phyloP scores from a whole-genome alignment of 2,888 invertebrate genomes.

The Aphidoletes aphidimyza region DNA sequence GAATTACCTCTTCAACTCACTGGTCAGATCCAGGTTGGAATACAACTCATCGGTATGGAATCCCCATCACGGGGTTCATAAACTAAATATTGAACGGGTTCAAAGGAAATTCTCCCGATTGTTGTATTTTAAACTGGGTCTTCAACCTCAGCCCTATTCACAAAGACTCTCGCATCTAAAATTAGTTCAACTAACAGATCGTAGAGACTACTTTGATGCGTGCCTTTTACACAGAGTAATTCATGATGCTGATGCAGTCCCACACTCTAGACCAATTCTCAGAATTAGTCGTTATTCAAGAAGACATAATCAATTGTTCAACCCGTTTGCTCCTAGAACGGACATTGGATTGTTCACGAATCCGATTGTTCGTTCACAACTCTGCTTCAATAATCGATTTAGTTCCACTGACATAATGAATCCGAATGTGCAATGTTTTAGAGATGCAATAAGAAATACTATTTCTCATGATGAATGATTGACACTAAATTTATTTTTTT shows the following conservation, averaged over 20 bases:
- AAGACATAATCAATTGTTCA: neutral
- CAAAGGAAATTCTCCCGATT: neutral
- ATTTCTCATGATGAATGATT: too few relatives aligned
- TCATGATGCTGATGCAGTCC: neutral
- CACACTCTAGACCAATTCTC: neutral
- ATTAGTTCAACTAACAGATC: neutral
- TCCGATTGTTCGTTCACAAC: neutral
- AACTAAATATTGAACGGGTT: neutral
- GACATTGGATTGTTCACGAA: neutral
- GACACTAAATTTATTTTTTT: too few relatives aligned
- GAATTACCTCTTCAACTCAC: neutral
- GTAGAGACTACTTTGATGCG: neutral
- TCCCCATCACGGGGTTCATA: neutral
- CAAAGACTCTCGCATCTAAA: neutral
- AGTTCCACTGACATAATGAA: neutral
- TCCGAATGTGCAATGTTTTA: neutral
- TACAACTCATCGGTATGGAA: neutral
- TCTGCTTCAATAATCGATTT: neutral
- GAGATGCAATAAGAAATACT: neutral
- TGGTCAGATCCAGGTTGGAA: neutral
- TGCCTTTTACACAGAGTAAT: neutral
- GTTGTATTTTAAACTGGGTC: neutral
- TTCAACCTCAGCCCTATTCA: neutral
- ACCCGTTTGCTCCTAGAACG: neutral
- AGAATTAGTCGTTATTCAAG: neutral